phyloP scores from a whole-genome alignment of 1,140 invertebrate genomes.

The Dinothrombium tinctorium region DNA sequence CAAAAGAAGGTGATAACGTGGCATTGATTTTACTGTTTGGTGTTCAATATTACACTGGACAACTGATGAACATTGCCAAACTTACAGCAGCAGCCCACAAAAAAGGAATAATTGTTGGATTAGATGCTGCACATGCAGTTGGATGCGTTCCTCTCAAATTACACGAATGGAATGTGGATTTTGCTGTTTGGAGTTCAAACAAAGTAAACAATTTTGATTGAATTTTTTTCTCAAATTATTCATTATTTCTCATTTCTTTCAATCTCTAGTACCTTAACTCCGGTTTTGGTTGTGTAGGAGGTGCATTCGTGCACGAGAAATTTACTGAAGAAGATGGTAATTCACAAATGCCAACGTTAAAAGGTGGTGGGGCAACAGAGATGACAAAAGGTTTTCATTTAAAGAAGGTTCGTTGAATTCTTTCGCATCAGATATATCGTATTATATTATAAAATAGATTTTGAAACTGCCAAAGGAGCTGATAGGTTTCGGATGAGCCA shows the following conservation, averaged over 20 bases:
- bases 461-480: conserved; percentile 25
- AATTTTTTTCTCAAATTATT: too few species aligned
- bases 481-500: conserved; percentile 29
- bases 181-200: conserved; percentile 39
- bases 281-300: conserved; percentile 31
- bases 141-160: conserved; percentile 32
- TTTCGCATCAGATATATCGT: too few species aligned
- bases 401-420: conserved; percentile 13
- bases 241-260: too few species aligned
- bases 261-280: conserved; percentile 31
- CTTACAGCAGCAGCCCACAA: conserved; percentile 29
- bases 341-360: conserved; percentile 16
- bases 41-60: conserved; percentile 38
- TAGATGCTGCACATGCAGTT: conserved; percentile 37
- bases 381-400: conserved; percentile 17
- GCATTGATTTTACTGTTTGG: conserved; percentile 32
- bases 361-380: conserved; percentile 23
- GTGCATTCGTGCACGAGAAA: conserved; percentile 26
- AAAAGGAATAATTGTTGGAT: conserved; percentile 30
- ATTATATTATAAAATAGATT: too few species aligned
- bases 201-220: conserved; percentile 27
- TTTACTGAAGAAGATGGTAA: conserved; percentile 15
- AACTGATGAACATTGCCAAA: conserved; percentile 30
- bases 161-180: conserved; percentile 38
- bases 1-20: conserved; percentile 28